A percentile compares a stretch with the other conserved stretches of the same genome.
These are phyloP conservation scores for Himalopsyche tibetana DNA, from an alignment of 2,888 invertebrate species.

Conservation along the genomic window DNA sequence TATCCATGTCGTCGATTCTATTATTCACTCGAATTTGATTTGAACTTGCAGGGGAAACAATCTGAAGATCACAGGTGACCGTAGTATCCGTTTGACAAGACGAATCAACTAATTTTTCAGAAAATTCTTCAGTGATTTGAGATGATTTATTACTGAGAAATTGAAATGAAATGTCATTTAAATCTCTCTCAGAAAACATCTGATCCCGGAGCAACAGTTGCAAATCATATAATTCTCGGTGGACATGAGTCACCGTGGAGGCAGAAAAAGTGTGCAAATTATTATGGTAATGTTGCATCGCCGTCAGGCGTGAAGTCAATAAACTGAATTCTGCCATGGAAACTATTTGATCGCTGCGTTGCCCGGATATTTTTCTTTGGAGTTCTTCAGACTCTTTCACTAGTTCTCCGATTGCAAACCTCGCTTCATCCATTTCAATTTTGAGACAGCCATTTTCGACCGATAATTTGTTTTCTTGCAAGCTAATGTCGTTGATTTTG, in stretches of 20 bases:
- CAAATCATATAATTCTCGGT: slow-evolving; percentile 48
- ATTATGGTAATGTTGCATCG: slow-evolving; percentile 58
- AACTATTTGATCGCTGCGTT: slow-evolving; percentile 59
- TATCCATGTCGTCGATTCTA: neutral
- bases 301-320: slow-evolving; percentile 51
- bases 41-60: neutral
- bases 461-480: slow-evolving; percentile 40
- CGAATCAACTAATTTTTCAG: neutral
- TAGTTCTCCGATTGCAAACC: slow-evolving; percentile 56
- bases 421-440: slow-evolving; percentile 56
- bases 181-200: slow-evolving; percentile 28
- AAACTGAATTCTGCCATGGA: slow-evolving; percentile 62
- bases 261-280: slow-evolving; percentile 56
- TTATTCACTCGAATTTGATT: neutral
- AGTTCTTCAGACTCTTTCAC: slow-evolving; percentile 63
- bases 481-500: neutral
- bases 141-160: slow-evolving; percentile 15
- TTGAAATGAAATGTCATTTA: neutral
- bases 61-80: neutral
- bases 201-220: slow-evolving; percentile 51
- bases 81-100: neutral
- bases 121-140: neutral
- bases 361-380: slow-evolving; percentile 50
- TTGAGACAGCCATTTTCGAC: slow-evolving; percentile 57
- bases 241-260: slow-evolving; percentile 52